Evolutionary conservation across 2,888 invertebrate genomes (phyloP).

Genomic region (Mythimna lalbum): DNA sequence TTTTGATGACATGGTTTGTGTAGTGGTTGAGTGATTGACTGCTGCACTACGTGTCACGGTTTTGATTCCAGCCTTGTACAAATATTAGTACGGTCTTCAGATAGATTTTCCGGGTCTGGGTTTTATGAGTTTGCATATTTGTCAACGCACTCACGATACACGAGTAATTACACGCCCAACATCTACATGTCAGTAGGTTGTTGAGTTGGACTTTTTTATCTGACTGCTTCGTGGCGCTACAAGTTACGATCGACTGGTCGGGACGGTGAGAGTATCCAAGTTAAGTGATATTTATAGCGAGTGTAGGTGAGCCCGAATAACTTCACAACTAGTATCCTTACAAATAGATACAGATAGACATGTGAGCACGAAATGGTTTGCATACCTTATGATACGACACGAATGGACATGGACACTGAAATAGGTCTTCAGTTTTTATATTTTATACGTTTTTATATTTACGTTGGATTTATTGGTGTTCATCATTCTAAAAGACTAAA

Average conservation of each 20-base stretch:
- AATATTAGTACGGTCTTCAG: no score
- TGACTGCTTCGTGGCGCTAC: conserved; percentile 2
- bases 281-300: conserved; percentile 70
- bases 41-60: no score
- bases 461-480: background rate
- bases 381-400: background rate
- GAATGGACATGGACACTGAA: background rate
- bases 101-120: no score
- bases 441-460: background rate
- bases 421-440: background rate
- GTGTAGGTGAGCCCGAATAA: conserved; percentile 62
- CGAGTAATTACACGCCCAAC: no score
- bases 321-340: conserved; percentile 54
- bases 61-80: no score
- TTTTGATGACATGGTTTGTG: no score
- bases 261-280: conserved; percentile 59
- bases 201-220: no score
- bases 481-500: background rate
- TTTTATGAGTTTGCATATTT: no score
- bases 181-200: no score
- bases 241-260: conserved; percentile 67
- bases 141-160: no score
- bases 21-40: no score
- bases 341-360: conserved; percentile 34
- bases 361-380: background rate